Conservation (phyloP, 2,797 vertebrate genomes). For the Platalea minor region DNA sequence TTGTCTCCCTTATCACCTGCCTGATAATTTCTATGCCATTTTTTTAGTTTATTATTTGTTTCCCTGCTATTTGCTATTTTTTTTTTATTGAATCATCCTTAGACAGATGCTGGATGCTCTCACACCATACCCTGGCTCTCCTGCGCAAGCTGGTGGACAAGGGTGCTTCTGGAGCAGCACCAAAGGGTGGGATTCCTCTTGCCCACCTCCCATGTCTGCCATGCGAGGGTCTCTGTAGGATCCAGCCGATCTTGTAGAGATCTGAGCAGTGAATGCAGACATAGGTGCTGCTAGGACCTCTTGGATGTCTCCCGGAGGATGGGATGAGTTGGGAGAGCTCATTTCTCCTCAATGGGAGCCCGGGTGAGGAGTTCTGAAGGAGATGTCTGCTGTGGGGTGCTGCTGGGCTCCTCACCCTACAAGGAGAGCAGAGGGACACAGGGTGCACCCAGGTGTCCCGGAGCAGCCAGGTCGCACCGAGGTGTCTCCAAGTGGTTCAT, state of each 20-base stretch:
- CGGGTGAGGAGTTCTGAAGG: not conserved
- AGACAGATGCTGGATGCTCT: not conserved
- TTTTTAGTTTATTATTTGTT: not conserved
- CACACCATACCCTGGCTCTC: not conserved
- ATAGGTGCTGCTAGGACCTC: not conserved
- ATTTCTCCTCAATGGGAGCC: not conserved
- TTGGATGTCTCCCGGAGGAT: not conserved
- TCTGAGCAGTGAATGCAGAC: not conserved
- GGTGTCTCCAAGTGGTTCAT: not conserved
- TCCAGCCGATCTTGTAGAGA: not conserved
- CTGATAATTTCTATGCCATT: too few species aligned
- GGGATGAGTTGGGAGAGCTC: not conserved
- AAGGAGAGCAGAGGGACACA: not conserved
- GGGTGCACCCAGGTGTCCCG: not conserved
- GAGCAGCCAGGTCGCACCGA: not conserved
- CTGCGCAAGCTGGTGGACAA: not conserved
- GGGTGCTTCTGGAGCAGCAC: not conserved
- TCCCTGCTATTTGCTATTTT: not conserved
- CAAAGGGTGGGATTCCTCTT: not conserved
- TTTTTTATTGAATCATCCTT: too few species aligned
- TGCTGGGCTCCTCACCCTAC: not conserved
- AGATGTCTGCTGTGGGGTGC: not conserved
- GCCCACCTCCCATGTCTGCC: not conserved
- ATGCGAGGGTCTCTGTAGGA: not conserved
- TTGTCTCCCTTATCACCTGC: not conserved